Evolutionary conservation across 2,888 invertebrate genomes (phyloP).

Genomic region (Leptinotarsa peninsularis): DNA sequence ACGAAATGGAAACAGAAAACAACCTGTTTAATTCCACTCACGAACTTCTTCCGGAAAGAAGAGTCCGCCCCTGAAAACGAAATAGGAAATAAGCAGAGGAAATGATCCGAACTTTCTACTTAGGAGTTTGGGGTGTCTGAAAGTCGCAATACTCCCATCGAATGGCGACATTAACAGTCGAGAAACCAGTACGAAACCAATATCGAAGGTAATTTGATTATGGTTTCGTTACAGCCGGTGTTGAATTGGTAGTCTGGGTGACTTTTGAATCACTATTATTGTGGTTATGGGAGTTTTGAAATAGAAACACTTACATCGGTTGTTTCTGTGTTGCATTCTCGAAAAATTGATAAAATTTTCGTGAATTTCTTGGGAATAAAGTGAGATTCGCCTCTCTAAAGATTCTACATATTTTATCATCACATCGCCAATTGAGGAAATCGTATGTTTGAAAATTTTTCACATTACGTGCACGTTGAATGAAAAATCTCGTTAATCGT

Average conservation of each 20-base stretch:
- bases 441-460: no score
- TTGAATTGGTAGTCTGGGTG: neutral
- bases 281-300: no score
- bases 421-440: no score
- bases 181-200: constrained; percentile 22
- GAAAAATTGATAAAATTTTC: no score
- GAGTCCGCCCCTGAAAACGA: constrained; percentile 32
- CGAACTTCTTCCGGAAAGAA: constrained; percentile 18
- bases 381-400: no score
- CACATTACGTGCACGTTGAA: no score
- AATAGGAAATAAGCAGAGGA: constrained; percentile 51
- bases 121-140: constrained; percentile 40
- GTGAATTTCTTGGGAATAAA: no score
- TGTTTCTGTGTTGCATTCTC: no score
- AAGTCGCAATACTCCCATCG: constrained; percentile 28
- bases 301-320: no score
- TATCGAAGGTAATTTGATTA: neutral
- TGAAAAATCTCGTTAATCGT: no score
- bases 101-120: constrained; percentile 51
- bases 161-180: constrained; percentile 39
- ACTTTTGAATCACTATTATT: neutral
- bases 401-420: no score
- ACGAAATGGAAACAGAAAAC: constrained; percentile 8
- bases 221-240: neutral
- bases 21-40: constrained; percentile 15